Evolutionary conservation across 2,888 invertebrate genomes (phyloP).

Genomic region (Nomada flava): DNA sequence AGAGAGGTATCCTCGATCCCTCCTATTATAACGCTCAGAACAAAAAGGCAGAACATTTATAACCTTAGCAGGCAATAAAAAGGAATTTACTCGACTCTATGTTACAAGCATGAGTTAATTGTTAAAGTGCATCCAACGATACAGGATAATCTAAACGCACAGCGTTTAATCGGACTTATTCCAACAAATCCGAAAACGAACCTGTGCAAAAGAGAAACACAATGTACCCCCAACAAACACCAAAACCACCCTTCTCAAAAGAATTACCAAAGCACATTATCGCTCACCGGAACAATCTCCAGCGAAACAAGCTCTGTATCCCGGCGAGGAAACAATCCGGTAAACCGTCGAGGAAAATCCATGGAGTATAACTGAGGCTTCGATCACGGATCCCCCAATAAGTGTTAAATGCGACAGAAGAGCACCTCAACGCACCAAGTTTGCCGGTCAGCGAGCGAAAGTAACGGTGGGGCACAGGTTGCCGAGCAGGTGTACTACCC

Average conservation of each 20-base stretch:
- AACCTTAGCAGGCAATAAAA: too few relatives aligned
- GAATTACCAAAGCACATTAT: neutral
- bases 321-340: neutral
- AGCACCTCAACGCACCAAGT: neutral
- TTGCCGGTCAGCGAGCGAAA: neutral
- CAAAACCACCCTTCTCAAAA: neutral
- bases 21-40: too few relatives aligned
- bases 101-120: too few relatives aligned
- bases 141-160: too few relatives aligned
- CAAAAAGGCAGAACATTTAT: too few relatives aligned
- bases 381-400: conserved; percentile 26
- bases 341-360: conserved; percentile 8
- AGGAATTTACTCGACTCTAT: too few relatives aligned
- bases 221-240: neutral
- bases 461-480: conserved; percentile 18
- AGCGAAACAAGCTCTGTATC: neutral
- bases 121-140: too few relatives aligned
- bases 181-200: neutral
- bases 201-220: neutral
- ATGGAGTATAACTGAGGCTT: neutral
- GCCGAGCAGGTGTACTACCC: conserved; percentile 38
- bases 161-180: too few relatives aligned
- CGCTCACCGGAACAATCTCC: neutral
- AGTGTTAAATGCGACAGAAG: neutral
- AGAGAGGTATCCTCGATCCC: too few relatives aligned